These are phyloP conservation scores for Lasioglossum calceatum DNA, from an alignment of 2,888 invertebrate species.

Conservation along the genomic window DNA sequence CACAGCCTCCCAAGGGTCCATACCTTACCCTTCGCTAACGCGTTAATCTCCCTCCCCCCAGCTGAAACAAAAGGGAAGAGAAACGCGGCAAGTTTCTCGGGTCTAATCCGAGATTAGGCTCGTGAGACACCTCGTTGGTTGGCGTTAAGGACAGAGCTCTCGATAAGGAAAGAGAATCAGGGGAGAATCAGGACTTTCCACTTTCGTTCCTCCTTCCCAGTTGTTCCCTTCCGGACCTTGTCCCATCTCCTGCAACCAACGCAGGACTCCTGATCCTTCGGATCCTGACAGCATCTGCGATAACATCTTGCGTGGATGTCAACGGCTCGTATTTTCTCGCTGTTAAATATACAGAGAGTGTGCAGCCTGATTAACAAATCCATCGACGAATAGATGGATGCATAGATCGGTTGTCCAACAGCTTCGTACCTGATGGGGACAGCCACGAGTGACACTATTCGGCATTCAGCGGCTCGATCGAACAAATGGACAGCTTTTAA, in stretches of 20 bases:
- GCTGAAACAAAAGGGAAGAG: not conserved
- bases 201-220: constrained; percentile 30
- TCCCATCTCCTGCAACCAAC: constrained; percentile 60
- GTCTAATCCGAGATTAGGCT: constrained; percentile 37
- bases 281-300: constrained; percentile 78
- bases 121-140: constrained; percentile 1
- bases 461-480: not conserved
- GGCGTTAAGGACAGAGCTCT: not conserved
- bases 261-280: constrained; percentile 75
- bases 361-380: constrained; percentile 71
- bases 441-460: not conserved
- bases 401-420: not conserved
- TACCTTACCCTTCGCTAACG: not conserved
- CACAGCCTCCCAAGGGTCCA: not conserved
- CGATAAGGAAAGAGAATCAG: not conserved
- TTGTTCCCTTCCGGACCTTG: not conserved
- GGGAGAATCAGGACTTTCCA: constrained; percentile 12
- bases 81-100: not conserved
- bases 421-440: not conserved
- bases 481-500: constrained; percentile 7
- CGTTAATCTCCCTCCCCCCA: not conserved
- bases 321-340: constrained; percentile 75
- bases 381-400: constrained; percentile 7
- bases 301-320: constrained; percentile 78
- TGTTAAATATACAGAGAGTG: constrained; percentile 73